Base-by-base conservation (phyloP, 2,113 vertebrate species). In the Aptenodytes patagonicus region DNA sequence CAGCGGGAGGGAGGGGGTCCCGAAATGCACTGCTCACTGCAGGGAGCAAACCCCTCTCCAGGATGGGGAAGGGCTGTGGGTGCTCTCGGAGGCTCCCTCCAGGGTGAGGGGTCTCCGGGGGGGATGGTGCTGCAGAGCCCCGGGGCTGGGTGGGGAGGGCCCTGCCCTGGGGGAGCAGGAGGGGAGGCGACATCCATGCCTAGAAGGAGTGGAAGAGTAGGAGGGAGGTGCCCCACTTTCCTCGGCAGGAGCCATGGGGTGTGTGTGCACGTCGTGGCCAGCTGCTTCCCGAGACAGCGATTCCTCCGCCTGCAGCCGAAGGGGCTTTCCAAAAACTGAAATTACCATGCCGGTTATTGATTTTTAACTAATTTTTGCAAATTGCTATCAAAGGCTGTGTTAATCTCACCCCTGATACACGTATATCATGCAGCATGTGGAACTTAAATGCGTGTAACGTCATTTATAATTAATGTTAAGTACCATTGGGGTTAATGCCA, bases 11-110 rank as follows among this genome's bases (percentile, higher is more conserved):
- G 55, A 24, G 26, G 28, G 26, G 58, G 42, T n/a, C 28, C 52
- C 2, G 1, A 34, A 64, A 36, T 0, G 4, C 12, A 2, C 6
- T 7, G 36, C 55, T 42, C 2, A 0, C 31, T 44, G 52, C 3
- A 8, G 42, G 40, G 60, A 57, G 21, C 46, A 32, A 71, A 46
- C 81, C 55, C 29, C 54, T 57, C 17, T 34, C 28, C n/a, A 21
- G 58, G 34, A 3, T 2, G 13, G n/a, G 38, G 62, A 58, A 49
- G 61, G 77, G 72, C 25, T 64, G 19, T 0, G 11, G 64, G 15
- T 24, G 7, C 36, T 70, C 22, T 13, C 0, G 3, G 36, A 18
- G 49, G 58, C n/a, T 83, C 25, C 68, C 9, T 1, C 8, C 31
- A 14, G 52, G 19, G n/a, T 31, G 22, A 32, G n/a, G 29, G 12